Conservation (phyloP, 2,797 vertebrate genomes). For the Cryptoprocta ferox region DNA sequence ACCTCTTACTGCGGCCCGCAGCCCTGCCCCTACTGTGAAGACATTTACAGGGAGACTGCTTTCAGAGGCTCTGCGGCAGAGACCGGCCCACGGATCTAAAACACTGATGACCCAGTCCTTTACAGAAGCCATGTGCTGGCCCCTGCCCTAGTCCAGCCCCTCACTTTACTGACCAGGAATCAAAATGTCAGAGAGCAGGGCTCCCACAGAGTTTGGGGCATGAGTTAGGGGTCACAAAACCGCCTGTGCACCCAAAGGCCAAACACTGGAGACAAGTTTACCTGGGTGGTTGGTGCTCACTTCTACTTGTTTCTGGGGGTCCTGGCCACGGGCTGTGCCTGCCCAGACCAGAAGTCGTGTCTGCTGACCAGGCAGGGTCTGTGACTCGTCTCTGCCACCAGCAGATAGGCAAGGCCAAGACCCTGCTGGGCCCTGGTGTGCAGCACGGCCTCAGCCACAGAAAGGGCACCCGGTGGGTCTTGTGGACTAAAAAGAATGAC, state of each 20-base stretch:
- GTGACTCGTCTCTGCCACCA: neutral
- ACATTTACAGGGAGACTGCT: neutral
- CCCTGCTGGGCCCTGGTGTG: neutral
- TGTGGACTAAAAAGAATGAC: neutral
- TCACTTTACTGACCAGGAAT: neutral
- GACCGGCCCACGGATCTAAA: neutral
- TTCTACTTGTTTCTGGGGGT: neutral
- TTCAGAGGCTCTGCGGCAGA: neutral
- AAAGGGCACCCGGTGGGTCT: neutral
- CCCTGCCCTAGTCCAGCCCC: neutral
- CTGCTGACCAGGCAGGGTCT: neutral
- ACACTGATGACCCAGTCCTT: neutral
- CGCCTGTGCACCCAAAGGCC: neutral
- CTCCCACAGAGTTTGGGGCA: neutral
- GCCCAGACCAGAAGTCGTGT: neutral
- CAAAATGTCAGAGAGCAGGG: neutral
- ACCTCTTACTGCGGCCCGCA: neutral
- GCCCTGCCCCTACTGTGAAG: neutral
- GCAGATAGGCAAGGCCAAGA: neutral
- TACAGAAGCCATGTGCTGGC: neutral
- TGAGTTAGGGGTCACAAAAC: neutral
- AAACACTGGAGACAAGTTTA: too few relatives aligned
- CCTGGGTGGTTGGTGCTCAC: neutral
- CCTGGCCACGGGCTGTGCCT: neutral
- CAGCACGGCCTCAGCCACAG: neutral